A percentile compares a stretch with the other conserved stretches of the same genome.
These are phyloP conservation scores for Nemapogon koenigi DNA, from an alignment of 2,888 invertebrate species.

Conservation along the genomic window DNA sequence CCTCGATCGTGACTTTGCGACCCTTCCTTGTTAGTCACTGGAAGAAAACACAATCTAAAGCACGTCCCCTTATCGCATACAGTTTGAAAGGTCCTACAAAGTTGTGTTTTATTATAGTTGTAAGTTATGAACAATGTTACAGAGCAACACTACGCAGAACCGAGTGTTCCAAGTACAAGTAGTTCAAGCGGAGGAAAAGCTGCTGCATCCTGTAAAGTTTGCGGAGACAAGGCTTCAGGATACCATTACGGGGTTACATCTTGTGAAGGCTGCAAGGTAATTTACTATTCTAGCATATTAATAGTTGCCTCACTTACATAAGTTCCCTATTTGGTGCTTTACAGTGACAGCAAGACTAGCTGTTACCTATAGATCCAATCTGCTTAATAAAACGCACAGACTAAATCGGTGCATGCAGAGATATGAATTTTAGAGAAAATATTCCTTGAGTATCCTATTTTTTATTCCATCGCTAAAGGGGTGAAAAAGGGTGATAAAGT, in stretches of 20 bases:
- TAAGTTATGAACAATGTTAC: too few species aligned
- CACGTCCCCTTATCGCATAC: constrained; percentile 1
- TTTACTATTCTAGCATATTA: too few species aligned
- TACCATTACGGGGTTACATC: constrained; percentile 99
- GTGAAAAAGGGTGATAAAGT: too few species aligned
- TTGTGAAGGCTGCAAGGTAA: constrained; percentile 98
- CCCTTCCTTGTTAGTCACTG: neutral
- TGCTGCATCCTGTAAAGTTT: constrained; percentile 94
- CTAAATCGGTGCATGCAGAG: too few species aligned
- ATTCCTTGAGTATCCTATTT: too few species aligned
- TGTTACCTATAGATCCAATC: too few species aligned
- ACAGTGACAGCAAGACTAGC: too few species aligned
- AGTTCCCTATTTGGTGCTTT: too few species aligned
- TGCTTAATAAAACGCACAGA: too few species aligned
- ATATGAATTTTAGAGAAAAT: too few species aligned
- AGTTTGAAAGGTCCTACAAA: neutral
- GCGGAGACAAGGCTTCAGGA: constrained; percentile 94
- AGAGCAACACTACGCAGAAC: constrained; percentile 64
- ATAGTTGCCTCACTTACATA: too few species aligned
- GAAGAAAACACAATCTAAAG: constrained; percentile 1
- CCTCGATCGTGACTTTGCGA: constrained; percentile 9
- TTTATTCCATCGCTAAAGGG: too few species aligned
- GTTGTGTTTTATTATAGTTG: constrained; percentile 15
- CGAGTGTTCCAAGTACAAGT: constrained; percentile 61
- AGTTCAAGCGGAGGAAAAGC: constrained; percentile 86